A percentile compares a stretch with the other conserved stretches of the same genome.
Evolutionary conservation across 1,140 invertebrate genomes (phyloP).

Genomic region (Micrasema longulum): DNA sequence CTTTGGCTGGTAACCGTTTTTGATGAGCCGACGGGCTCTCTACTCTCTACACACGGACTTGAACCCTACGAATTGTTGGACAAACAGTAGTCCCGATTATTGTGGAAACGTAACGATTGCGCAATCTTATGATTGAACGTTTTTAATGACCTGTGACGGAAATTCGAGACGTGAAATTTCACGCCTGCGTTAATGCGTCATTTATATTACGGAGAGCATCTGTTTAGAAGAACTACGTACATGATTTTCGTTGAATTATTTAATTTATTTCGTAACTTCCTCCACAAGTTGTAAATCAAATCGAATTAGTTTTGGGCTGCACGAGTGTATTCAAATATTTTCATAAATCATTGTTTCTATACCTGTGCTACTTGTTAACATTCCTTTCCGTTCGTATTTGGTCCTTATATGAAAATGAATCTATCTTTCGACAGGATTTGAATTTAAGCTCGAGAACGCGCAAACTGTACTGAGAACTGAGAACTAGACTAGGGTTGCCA

Average conservation of each 20-base stretch:
- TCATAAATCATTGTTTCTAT: no score
- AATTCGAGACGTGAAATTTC: conserved; percentile 14
- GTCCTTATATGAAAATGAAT: no score
- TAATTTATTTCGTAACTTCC: conserved; percentile 12
- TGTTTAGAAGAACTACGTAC: background rate
- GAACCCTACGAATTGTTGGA: conserved; percentile 1
- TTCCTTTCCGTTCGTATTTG: no score
- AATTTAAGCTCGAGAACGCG: no score
- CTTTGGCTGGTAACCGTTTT: background rate
- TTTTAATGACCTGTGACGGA: conserved; percentile 25
- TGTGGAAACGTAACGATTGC: conserved; percentile 16
- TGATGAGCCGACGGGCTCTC: background rate
- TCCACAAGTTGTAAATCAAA: conserved; percentile 6
- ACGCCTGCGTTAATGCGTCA: conserved; percentile 18
- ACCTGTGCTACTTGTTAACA: no score
- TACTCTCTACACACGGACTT: background rate
- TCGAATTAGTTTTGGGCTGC: background rate
- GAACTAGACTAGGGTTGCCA: no score
- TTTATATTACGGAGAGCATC: conserved; percentile 18
- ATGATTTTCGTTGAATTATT: background rate
- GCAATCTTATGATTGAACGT: conserved; percentile 20
- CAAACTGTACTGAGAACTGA: no score
- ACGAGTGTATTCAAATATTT: no score
- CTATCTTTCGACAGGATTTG: no score
- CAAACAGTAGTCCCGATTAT: conserved; percentile 20